Base-by-base conservation (phyloP, 2,113 vertebrate species). In the Bettongia penicillata region DNA sequence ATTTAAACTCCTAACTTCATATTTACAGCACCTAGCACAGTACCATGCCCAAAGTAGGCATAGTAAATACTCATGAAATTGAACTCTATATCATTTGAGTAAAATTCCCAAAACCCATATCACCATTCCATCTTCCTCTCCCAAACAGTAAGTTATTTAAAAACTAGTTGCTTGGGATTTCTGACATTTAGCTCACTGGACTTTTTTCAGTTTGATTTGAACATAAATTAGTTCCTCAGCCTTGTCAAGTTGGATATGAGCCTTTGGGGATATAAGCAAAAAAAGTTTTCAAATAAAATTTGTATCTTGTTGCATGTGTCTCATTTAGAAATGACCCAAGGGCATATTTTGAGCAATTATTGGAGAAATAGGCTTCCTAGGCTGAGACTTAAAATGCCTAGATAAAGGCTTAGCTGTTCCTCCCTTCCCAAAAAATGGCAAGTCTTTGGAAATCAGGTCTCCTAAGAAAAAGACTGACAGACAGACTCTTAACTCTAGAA, bases 271-370 rank as follows among this genome's bases (percentile, higher is more conserved):
- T 53, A 95, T 77, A 91, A 95, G 51, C 68, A 91, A 91, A 91
- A 91, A 93, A 94, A 94, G 48, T 50, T 93, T 95, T 92, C 31
- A 49, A 51, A 68, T 95, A 89, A 93, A 96, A 53, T 94, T 68
- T 90, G 23, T 91, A 22, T 96, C 55, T 94, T 93, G 25, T 96
- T 96, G 43, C 53, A 77, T 26, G 68, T 90, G 31, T 53, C 92
- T 96, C 84, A 94, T 95, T 97, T 93, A 94, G 92, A 95, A 92
- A 37, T 94, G n/a, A 12, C 95, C 91, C 3, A 0, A 90, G 8
- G 89, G 57, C 53, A 91, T 52, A 61, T n/a, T 91, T 37, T 11
- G 43, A 51, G 89, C 51, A 9, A 8, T 77, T 47, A 0, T 0
- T 0, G 26, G n/a, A 53, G 93, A 96, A 96, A 89, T 0, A 53